A percentile compares a stretch with the other conserved stretches of the same genome.
Evolutionary conservation across 23 tunicate species (phyloP).

Genomic region (Halocynthia aurantium): DNA sequence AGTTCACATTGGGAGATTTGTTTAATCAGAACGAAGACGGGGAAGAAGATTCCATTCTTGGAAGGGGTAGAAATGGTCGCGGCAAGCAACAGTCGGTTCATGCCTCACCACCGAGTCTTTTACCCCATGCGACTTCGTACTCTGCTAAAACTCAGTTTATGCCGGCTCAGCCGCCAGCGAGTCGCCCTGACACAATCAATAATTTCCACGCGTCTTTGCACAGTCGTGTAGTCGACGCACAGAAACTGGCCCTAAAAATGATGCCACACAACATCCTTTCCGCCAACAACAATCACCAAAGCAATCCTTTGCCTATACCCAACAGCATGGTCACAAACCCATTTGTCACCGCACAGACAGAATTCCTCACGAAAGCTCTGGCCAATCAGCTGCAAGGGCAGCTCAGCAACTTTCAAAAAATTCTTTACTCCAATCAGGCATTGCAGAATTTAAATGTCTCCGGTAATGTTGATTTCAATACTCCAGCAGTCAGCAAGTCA

Average conservation of each 20-base stretch:
- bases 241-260: constrained; percentile 37
- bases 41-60: constrained; percentile 37
- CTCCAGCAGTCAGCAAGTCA: too few relatives aligned
- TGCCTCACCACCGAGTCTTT: background rate
- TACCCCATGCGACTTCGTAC: constrained; percentile 18
- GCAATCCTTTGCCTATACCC: background rate
- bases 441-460: too few relatives aligned
- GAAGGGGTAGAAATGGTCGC: constrained; percentile 12
- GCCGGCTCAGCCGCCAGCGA: background rate
- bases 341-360: constrained; percentile 26
- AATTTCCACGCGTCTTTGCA: constrained; percentile 1
- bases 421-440: constrained; percentile 7
- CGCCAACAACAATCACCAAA: background rate
- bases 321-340: constrained; percentile 11
- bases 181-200: constrained; percentile 10
- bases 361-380: constrained; percentile 35
- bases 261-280: background rate
- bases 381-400: constrained; percentile 20
- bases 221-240: constrained; percentile 20
- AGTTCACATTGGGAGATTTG: constrained; percentile 53
- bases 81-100: constrained; percentile 20
- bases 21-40: constrained; percentile 52
- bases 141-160: constrained; percentile 1
- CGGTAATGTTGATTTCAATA: too few relatives aligned
- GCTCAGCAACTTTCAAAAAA: constrained; percentile 28